A percentile compares a stretch with the other conserved stretches of the same genome.
Evolutionary conservation across 2,888 invertebrate genomes (phyloP).

Genomic region (Drosophila sordidapex): DNA sequence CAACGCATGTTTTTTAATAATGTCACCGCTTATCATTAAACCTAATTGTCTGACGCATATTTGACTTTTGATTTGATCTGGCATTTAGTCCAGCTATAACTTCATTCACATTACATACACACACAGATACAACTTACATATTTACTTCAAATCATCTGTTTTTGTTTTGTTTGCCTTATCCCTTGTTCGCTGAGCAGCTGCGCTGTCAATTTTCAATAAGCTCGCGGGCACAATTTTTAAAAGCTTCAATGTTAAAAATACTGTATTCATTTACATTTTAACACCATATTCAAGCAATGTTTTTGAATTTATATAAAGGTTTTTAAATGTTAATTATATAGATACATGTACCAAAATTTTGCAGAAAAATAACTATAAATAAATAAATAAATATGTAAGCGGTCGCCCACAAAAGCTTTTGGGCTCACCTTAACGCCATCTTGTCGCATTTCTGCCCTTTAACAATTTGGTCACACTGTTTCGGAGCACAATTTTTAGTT

Average conservation of each 20-base stretch:
- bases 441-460: not conserved
- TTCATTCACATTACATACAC: constrained; percentile 24
- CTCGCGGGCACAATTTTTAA: not conserved
- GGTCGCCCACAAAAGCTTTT: constrained; percentile 1
- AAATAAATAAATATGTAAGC: not conserved
- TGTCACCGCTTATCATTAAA: constrained; percentile 14
- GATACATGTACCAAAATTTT: not conserved
- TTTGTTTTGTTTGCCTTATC: constrained; percentile 72
- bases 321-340: constrained; percentile 3
- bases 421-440: not conserved
- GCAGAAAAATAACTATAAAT: too few relatives aligned
- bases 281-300: not conserved
- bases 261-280: constrained; percentile 13
- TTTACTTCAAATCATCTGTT: constrained; percentile 48
- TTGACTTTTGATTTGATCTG: constrained; percentile 7
- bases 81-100: not conserved
- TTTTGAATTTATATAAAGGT: not conserved
- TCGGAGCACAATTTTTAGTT: constrained; percentile 60
- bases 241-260: constrained; percentile 41
- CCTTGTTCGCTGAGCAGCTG: constrained; percentile 63
- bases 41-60: constrained; percentile 7
- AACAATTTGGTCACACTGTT: constrained; percentile 56
- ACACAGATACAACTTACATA: constrained; percentile 11
- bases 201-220: constrained; percentile 23
- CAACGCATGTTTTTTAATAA: not conserved